These are phyloP conservation scores for Cyclargus thomasi DNA, from an alignment of 1,140 invertebrate genomes.

Conservation along the genomic window DNA sequence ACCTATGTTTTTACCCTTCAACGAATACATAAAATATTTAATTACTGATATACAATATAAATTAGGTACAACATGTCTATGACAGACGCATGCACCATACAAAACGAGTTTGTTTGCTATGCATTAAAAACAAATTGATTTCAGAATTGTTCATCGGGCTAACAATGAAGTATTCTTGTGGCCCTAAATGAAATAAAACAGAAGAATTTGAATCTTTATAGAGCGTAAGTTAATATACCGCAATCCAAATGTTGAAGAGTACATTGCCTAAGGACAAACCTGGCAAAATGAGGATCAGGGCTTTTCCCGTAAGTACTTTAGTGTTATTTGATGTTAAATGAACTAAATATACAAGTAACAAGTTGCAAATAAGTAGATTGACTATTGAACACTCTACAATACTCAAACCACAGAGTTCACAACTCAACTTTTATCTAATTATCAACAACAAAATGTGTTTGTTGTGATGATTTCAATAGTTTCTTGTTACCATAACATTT, in stretches of 20 bases:
- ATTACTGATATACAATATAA: neutral
- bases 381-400: too few species aligned
- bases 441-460: too few species aligned
- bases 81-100: slow-evolving; percentile 11
- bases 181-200: slow-evolving; percentile 54
- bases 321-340: neutral
- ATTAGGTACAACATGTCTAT: neutral
- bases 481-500: too few species aligned
- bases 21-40: neutral
- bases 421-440: too few species aligned
- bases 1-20: slow-evolving; percentile 1
- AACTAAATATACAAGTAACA: neutral
- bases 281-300: slow-evolving; percentile 97
- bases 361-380: neutral
- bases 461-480: too few species aligned
- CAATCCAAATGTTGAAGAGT: slow-evolving; percentile 81
- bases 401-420: too few species aligned
- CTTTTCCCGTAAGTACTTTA: slow-evolving; percentile 90
- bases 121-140: slow-evolving; percentile 38
- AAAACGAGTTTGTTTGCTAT: slow-evolving; percentile 10
- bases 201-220: slow-evolving; percentile 39
- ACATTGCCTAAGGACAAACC: slow-evolving; percentile 87
- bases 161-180: slow-evolving; percentile 60
- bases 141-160: slow-evolving; percentile 58
- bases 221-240: slow-evolving; percentile 40